A percentile compares a stretch with the other conserved stretches of the same genome.
These are phyloP conservation scores for Larimichthys polyactis DNA, from an alignment of 2,113 vertebrate genomes.

Conservation along the genomic window DNA sequence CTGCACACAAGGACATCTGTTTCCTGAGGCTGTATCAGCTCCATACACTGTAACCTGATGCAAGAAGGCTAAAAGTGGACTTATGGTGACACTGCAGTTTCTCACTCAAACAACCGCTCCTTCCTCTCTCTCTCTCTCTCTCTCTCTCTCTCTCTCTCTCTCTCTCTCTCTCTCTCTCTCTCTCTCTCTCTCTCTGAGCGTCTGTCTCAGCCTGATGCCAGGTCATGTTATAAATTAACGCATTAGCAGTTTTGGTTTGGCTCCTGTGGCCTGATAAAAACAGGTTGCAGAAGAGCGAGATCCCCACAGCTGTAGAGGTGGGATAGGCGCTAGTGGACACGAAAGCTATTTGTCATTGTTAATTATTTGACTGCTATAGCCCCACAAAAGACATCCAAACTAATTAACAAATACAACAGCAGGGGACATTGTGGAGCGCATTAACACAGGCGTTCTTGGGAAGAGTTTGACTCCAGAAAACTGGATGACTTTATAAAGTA, in stretches of 20 bases:
- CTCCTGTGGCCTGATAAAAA: conserved; percentile 50
- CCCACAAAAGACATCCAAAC: conserved; percentile 59
- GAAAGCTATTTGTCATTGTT: conserved; percentile 66
- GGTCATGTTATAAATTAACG: conserved; percentile 65
- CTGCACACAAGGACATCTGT: conserved; percentile 66
- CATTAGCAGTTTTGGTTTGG: conserved; percentile 59
- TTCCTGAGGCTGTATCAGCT: conserved; percentile 70
- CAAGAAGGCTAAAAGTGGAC: conserved; percentile 66
- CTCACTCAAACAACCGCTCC: conserved; percentile 17
- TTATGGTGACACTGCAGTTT: conserved; percentile 71
- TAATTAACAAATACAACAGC: conserved; percentile 67
- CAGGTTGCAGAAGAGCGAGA: conserved; percentile 41
- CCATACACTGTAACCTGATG: conserved; percentile 58
- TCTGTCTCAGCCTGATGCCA: conserved; percentile 39
- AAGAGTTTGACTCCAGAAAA: conserved; percentile 26
- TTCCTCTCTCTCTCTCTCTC: background rate
- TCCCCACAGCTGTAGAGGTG: conserved; percentile 58
- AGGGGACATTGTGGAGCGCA: conserved; percentile 23
- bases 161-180: conserved; percentile 19
- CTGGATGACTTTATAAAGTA: conserved; percentile 40
- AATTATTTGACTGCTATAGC: conserved; percentile 64
- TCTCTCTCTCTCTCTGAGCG: conserved; percentile 8
- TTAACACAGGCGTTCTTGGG: conserved; percentile 8
- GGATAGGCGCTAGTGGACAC: conserved; percentile 56
- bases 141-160: conserved; percentile 12